Evolutionary conservation across 2,888 invertebrate genomes (phyloP).

Genomic region (Drepana falcataria): DNA sequence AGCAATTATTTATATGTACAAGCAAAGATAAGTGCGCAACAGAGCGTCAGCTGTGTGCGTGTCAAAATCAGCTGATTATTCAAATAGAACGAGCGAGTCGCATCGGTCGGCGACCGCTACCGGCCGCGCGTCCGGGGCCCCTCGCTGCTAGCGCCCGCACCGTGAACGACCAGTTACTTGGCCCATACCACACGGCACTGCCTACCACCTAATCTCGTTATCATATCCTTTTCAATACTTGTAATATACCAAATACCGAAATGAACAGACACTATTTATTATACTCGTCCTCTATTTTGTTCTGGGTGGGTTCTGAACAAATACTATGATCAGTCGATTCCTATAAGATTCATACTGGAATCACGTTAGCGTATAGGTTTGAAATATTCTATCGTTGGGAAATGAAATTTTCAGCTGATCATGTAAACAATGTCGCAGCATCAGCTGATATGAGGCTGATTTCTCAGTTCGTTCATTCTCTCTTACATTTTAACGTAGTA

Average conservation of each 20-base stretch:
- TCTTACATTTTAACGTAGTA: too few species aligned
- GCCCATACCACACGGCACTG: background rate
- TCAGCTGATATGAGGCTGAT: constrained; percentile 7
- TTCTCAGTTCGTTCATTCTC: too few species aligned
- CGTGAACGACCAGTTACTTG: constrained; percentile 12
- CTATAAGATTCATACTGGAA: background rate
- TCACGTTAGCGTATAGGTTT: constrained; percentile 42
- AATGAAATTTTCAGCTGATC: constrained; percentile 68
- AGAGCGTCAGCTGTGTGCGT: constrained; percentile 73
- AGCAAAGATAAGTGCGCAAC: constrained; percentile 62
- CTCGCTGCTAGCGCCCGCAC: constrained; percentile 17
- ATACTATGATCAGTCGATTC: constrained; percentile 3
- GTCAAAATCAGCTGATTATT: constrained; percentile 80
- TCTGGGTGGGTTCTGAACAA: background rate
- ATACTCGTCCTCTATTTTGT: background rate
- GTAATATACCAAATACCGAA: too few species aligned
- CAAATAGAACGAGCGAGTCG: constrained; percentile 71
- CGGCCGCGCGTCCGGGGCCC: constrained; percentile 26
- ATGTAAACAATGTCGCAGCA: constrained; percentile 61
- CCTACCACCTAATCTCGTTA: too few species aligned
- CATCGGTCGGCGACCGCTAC: constrained; percentile 62
- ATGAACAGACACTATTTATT: background rate
- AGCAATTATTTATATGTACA: constrained; percentile 39
- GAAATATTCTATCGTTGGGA: constrained; percentile 24
- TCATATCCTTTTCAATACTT: too few species aligned